Evolutionary conservation across 2,797 vertebrate genomes (phyloP).

Genomic region (Intellagama lesueurii): DNA sequence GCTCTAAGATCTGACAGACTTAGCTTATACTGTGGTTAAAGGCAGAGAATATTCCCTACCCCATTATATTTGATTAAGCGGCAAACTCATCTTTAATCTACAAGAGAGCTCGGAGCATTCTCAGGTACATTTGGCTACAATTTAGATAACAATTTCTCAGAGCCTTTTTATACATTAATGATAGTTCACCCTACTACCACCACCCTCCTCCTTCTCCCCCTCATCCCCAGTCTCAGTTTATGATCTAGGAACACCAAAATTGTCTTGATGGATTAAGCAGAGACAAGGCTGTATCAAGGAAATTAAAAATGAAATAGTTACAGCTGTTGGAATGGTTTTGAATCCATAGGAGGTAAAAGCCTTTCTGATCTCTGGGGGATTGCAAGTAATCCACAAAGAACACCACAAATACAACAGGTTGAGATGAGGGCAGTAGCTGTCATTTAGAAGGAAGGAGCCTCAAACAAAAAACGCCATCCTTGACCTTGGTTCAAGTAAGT

Average conservation of each 20-base stretch:
- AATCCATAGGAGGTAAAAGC: slow-evolving; percentile 46
- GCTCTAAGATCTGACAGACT: too few species aligned
- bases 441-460: not conserved
- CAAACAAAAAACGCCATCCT: fast-evolving
- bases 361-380: slow-evolving; percentile 41
- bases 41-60: slow-evolving; percentile 23
- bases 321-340: slow-evolving; percentile 66
- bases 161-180: slow-evolving; percentile 50
- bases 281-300: slow-evolving; percentile 61
- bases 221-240: slow-evolving; percentile 63
- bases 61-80: slow-evolving; percentile 58
- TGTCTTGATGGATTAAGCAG: slow-evolving; percentile 81
- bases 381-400: slow-evolving; percentile 55
- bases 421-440: slow-evolving; percentile 13
- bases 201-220: not conserved
- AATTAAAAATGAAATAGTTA: slow-evolving; percentile 75
- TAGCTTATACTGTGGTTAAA: not conserved
- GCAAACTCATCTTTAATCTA: slow-evolving; percentile 3
- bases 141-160: slow-evolving; percentile 76
- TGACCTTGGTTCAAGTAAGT: not conserved
- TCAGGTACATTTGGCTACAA: slow-evolving; percentile 69
- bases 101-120: slow-evolving; percentile 32
- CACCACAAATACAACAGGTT: slow-evolving; percentile 27
- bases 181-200: not conserved
- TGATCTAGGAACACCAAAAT: slow-evolving; percentile 67